Evolutionary conservation across 2,888 invertebrate species (phyloP), one percentile per base, ranked within the genome.

Genomic region (Drosophila limbata): DNA sequence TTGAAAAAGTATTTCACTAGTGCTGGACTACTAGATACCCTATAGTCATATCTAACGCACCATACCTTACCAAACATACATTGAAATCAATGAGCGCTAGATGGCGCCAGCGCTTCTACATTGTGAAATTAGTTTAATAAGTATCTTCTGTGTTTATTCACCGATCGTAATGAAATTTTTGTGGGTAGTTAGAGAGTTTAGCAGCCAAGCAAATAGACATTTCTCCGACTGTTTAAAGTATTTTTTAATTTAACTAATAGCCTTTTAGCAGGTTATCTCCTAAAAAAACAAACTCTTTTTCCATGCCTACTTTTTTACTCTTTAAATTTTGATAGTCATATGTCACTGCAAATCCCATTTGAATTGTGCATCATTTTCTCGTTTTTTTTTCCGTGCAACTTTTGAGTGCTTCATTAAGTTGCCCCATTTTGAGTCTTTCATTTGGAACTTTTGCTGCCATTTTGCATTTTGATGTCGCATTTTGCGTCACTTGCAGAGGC

Each of bases 381-480:
- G 9, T 50, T 45, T 39, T 39, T 40, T 57, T 53, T 78, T 73
- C 47, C 40, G 21, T 47, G 13, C 11, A 39, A 57, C 53, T 60
- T 69, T 60, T 33, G 68, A 56, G 60, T 64, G 61, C 42, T 69
- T 77, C 65, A 72, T 65, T 71, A 62, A 47, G 69, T 44, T 61
- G 57, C 33, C 39, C 47, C 25, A 42, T 52, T 72, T 60, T 37
- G 19, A n/a, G 55, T 47, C 59, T 33, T 61, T n/a, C 64, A 53
- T 51, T 40, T 45, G 21, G 19, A 52, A 69, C 33, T 69, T 37
- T 69, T 63, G 60, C 64, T 39, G 44, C 52, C 52, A 57, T 57
- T 84, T 84, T 73, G 70, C 81, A 86, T 75, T 81, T 84, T 78
- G 67, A 74, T 83, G 88, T 64, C 67, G 53, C 77, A 69, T 72